Evolutionary conservation across 2,113 vertebrate genomes (phyloP), one percentile per base, ranked within the genome.

Genomic region (Archilochus colubris): DNA sequence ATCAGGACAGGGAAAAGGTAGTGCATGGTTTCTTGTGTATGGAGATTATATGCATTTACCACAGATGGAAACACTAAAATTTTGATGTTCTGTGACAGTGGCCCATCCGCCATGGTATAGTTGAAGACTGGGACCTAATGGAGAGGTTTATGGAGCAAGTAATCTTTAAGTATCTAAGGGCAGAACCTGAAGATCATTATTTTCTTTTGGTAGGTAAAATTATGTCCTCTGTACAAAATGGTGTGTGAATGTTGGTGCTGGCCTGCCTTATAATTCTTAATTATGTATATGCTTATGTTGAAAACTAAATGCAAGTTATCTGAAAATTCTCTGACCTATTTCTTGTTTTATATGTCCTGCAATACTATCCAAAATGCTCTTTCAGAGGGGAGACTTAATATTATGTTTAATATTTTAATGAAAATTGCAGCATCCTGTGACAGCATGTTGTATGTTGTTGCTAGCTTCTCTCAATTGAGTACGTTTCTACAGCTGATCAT

Each of bases 61-160:
- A n/a, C 10, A 51, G 19, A 58, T 94, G 28, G 68, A 88, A 57
- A 10, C 16, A 24, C 24, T 48, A 48, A 20, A 48, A 48, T 48
- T 48, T 48, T 48, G 46, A 48, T 48, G 46, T 48, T 73, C 33
- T 88, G 13, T 36, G 30, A 96, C 97, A 99, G 99, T 99, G 99
- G 99, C 99, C 99, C 24, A 99, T 99, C 54, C 99, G 99, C 88
- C 99, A 99, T 92, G 99, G 99, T 78, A 99, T 99, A 83, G 99
- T 99, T 96, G 99, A 99, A 97, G 99, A 99, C 92, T 99, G 99
- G 99, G 99, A 99, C 94, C 98, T 99, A 79, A 99, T 99, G 99
- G 99, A 99, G 97, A 98, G 99, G 75, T 99, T 99, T 98, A 99
- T 99, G 99, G 99, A 99, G 94, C 99, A 99, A 98, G 98, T 99